Evolutionary conservation across 2,888 invertebrate genomes (phyloP), one percentile per base, ranked within the genome.

Genomic region (Phragmatobia fuliginosa): DNA sequence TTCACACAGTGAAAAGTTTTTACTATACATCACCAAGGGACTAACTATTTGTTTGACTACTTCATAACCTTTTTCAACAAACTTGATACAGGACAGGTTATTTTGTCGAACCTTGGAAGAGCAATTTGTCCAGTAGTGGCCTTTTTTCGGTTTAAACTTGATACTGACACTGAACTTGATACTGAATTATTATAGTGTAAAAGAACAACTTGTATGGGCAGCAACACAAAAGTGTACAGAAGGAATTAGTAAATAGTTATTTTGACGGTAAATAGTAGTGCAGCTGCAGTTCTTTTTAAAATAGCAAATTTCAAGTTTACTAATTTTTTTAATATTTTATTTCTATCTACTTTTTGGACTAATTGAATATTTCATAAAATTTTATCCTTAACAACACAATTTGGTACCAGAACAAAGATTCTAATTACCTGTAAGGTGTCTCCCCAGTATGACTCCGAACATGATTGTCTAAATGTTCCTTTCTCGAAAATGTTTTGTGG

Each of bases 401-500:
- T n/a, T n/a, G 10, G 7, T n/a, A 10, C 1, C 45, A 0, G 21
- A 63, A 28, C 5, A 3, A 21, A 36, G 16, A n/a, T 25, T 10
- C 32, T 58, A 16, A 38, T 75, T 85, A 96, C 96, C 96, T 96
- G 91, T 97, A 97, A 2, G 98, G 97, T 36, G 97, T 98, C 91
- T 97, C 98, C 66, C 98, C 98, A 65, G 98, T 98, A 89, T 97
- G 98, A 92, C 97, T 97, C 74, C 97, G 96, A 5, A 97, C 97
- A 85, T 98, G 98, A 91, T 98, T 98, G 91, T 98, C 97, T 77
- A 98, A 95, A 89, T 98, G 98, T 88, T 98, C 98, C 90, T 98
- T 98, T 69, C 98, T 96, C 18, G 98, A 97, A 92, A 98, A 98
- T 36, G 97, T 97, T 91, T 98, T 98, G 79, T 97, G 97, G 91